Evolutionary conservation across 2,113 vertebrate species (phyloP).

Genomic region (Elachura formosa): DNA sequence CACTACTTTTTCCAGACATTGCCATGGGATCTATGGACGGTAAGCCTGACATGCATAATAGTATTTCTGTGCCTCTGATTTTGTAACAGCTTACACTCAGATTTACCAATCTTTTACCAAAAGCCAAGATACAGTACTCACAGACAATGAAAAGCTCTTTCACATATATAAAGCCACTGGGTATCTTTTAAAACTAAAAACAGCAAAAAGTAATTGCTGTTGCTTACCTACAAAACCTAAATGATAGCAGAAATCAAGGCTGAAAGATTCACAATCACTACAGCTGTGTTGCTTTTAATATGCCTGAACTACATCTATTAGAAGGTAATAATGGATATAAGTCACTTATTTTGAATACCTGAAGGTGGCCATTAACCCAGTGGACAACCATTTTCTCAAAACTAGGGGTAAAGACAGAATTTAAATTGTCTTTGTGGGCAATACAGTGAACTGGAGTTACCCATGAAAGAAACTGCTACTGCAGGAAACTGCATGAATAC

Average conservation of each 20-base stretch:
- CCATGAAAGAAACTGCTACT: background rate
- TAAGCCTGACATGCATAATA: conserved; percentile 65
- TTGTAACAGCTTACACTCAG: background rate
- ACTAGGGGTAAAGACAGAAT: background rate
- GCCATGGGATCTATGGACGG: conserved; percentile 97
- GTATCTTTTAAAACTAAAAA: background rate
- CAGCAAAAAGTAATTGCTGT: background rate
- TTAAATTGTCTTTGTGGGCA: background rate
- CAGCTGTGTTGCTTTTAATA: background rate
- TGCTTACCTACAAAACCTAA: background rate
- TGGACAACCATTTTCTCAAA: background rate
- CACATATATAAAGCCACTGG: background rate
- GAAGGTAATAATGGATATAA: background rate
- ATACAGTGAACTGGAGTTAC: background rate
- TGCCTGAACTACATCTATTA: background rate
- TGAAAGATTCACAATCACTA: background rate
- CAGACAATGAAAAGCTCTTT: background rate
- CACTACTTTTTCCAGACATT: conserved; percentile 77
- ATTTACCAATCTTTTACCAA: background rate
- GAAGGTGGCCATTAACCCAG: background rate
- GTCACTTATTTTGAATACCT: background rate
- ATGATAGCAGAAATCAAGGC: background rate
- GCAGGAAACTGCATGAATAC: background rate
- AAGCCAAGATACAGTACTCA: background rate
- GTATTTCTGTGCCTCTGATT: background rate